These are phyloP conservation scores for Meloe dianella DNA, from an alignment of 2,888 invertebrate species.

Conservation along the genomic window DNA sequence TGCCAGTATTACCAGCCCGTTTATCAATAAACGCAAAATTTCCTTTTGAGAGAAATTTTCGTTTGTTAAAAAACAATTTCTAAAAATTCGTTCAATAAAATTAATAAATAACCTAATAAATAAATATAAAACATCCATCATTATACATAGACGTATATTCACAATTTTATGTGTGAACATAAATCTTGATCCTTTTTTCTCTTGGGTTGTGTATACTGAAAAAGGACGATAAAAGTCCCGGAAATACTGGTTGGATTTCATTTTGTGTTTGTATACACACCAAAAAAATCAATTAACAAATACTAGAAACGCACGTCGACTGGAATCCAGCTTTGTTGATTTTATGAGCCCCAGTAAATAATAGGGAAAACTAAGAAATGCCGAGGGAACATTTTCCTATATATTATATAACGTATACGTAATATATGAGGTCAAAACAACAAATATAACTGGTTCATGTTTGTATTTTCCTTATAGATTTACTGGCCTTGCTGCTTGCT, in stretches of 20 bases:
- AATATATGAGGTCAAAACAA: neutral
- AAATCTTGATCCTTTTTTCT: neutral
- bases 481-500: neutral
- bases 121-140: neutral
- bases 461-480: conserved; percentile 4
- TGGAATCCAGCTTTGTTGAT: neutral
- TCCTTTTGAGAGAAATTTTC: too few species aligned
- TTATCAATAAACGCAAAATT: too few species aligned
- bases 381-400: neutral
- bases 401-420: neutral
- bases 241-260: neutral
- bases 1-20: too few species aligned
- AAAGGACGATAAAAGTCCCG: neutral
- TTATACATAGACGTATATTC: neutral
- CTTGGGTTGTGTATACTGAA: neutral
- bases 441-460: neutral
- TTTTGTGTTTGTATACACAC: neutral
- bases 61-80: too few species aligned
- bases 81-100: too few species aligned
- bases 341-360: neutral
- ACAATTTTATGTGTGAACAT: neutral
- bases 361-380: neutral
- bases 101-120: neutral
- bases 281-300: conserved; percentile 5
- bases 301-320: neutral